These are phyloP conservation scores for Ips nitidus DNA, from an alignment of 1,140 invertebrate species.

Conservation along the genomic window DNA sequence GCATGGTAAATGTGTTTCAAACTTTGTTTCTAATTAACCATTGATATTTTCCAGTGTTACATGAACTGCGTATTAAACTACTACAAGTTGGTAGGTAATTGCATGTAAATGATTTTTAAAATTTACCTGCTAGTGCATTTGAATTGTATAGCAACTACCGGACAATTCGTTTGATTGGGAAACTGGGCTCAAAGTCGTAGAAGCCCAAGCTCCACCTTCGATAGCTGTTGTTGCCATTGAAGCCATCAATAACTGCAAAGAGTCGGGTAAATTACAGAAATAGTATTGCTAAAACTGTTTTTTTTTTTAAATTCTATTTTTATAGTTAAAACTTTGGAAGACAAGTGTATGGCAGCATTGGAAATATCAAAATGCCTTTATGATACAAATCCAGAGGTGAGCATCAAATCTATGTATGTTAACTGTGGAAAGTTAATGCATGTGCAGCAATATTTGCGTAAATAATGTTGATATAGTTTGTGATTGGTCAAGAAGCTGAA, in stretches of 20 bases:
- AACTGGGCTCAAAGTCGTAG: conserved; percentile 32
- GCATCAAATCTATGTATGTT: background rate
- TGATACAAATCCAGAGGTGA: conserved; percentile 37
- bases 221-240: conserved; percentile 27
- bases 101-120: background rate
- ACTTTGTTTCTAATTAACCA: too few relatives aligned
- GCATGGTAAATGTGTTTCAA: conserved; percentile 15
- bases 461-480: too few relatives aligned
- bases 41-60: conserved; percentile 38
- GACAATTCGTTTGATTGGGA: conserved; percentile 44
- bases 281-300: background rate
- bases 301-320: background rate
- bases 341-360: conserved; percentile 40
- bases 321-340: conserved; percentile 36
- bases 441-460: background rate
- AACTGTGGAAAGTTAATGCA: background rate
- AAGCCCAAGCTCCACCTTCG: conserved; percentile 36
- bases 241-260: conserved; percentile 39
- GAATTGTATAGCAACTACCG: conserved; percentile 31
- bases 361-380: conserved; percentile 43
- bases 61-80: conserved; percentile 39
- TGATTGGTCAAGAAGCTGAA: background rate
- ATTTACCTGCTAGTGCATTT: background rate
- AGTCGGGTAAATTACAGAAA: conserved; percentile 35
- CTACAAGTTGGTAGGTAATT: conserved; percentile 42